These are phyloP conservation scores for Perizoma affinitatum DNA, from an alignment of 2,888 invertebrate genomes.

Conservation along the genomic window DNA sequence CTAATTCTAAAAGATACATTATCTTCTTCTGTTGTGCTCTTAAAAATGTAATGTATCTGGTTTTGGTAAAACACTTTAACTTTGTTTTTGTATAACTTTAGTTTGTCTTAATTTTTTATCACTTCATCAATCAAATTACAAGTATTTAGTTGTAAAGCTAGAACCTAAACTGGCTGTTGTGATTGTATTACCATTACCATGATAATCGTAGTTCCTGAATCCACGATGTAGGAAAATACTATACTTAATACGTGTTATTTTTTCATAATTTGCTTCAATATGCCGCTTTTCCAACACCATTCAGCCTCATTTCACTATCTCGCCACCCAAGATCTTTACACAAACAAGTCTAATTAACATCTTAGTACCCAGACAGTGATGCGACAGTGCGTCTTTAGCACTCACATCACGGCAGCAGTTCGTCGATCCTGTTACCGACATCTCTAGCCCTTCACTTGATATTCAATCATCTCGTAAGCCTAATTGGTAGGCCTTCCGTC, in stretches of 20 bases:
- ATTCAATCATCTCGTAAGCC: constrained; percentile 55
- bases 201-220: too few species aligned
- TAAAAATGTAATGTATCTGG: neutral
- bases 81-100: too few species aligned
- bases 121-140: neutral
- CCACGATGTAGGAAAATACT: too few species aligned
- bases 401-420: constrained; percentile 34
- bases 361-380: constrained; percentile 29
- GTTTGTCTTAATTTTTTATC: neutral
- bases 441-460: constrained; percentile 46
- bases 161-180: too few species aligned
- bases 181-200: too few species aligned
- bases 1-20: constrained; percentile 37
- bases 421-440: constrained; percentile 46
- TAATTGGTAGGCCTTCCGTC: constrained; percentile 71
- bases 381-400: constrained; percentile 26
- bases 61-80: too few species aligned
- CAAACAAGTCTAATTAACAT: constrained; percentile 22
- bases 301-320: constrained; percentile 21
- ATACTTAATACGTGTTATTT: too few species aligned
- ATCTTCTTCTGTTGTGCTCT: neutral
- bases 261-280: neutral
- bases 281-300: constrained; percentile 4
- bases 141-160: too few species aligned
- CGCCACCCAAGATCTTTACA: constrained; percentile 27